These are phyloP conservation scores for Zapornia atra DNA, from an alignment of 2,113 vertebrate species.

Conservation along the genomic window DNA sequence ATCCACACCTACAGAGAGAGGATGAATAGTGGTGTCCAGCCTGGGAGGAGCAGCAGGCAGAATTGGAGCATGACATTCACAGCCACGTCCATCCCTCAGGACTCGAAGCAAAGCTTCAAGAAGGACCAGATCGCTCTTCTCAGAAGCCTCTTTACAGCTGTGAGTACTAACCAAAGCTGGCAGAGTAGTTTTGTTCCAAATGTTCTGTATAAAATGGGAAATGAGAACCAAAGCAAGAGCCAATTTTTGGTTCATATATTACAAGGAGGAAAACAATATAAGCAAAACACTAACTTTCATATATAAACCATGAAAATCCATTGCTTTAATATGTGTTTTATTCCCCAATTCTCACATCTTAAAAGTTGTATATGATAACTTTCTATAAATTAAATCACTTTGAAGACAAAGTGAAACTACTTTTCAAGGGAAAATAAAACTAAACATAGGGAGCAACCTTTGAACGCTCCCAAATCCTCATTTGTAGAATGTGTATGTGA, in stretches of 20 bases:
- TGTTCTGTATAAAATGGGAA: slow-evolving; percentile 39
- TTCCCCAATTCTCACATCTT: slow-evolving; percentile 11
- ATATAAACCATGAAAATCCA: slow-evolving; percentile 51
- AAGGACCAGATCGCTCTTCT: background rate
- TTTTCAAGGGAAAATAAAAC: slow-evolving; percentile 28
- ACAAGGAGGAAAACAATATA: slow-evolving; percentile 36
- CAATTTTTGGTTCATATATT: slow-evolving; percentile 15
- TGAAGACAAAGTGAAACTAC: background rate
- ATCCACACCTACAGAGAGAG: background rate
- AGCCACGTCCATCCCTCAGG: background rate
- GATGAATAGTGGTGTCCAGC: background rate
- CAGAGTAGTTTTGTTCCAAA: background rate
- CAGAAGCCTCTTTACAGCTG: background rate
- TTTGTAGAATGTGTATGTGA: background rate
- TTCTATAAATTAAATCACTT: slow-evolving; percentile 28
- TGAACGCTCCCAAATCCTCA: slow-evolving; percentile 7
- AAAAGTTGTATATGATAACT: background rate
- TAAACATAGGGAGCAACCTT: background rate
- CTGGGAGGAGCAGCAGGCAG: background rate
- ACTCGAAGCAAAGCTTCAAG: background rate
- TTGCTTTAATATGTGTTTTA: slow-evolving; percentile 26
- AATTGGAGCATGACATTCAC: background rate
- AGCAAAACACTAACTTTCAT: slow-evolving; percentile 43
- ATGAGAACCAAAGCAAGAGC: slow-evolving; percentile 28
- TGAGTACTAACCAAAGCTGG: background rate